A percentile compares a stretch with the other conserved stretches of the same genome.
phyloP scores from a whole-genome alignment of 2,113 vertebrate genomes.

The Tetraodon nigroviridis region DNA sequence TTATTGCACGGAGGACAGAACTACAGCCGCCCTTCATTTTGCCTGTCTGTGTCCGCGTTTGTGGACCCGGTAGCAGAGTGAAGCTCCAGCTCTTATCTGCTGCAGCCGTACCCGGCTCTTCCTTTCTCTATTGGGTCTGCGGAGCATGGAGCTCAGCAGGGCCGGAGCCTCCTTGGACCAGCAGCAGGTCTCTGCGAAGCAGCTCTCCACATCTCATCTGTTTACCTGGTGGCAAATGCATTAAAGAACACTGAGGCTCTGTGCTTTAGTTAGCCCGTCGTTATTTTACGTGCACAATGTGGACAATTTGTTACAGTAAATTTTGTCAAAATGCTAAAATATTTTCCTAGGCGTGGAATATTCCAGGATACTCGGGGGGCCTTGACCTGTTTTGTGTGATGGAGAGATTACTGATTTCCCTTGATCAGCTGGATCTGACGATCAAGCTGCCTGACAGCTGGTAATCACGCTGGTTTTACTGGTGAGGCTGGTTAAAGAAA shows the following conservation, averaged over 20 bases:
- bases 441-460: no score
- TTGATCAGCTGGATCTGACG: no score
- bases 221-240: background rate
- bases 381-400: no score
- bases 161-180: conserved; percentile 9
- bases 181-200: conserved; percentile 3
- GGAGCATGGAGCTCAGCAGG: background rate
- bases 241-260: conserved; percentile 1
- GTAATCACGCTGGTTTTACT: no score
- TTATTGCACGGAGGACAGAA: conserved; percentile 28
- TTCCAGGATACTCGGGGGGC: no score
- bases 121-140: background rate
- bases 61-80: conserved; percentile 19
- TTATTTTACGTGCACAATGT: background rate
- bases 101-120: conserved; percentile 1
- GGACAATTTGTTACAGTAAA: background rate
- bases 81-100: conserved; percentile 5
- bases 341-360: no score
- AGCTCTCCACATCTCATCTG: background rate
- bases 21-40: conserved; percentile 4
- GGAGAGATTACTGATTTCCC: no score
- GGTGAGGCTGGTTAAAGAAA: no score
- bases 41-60: background rate
- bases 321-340: no score
- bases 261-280: background rate